Base-by-base conservation (phyloP, 2,113 vertebrate species). In the Ascaphus truei region DNA sequence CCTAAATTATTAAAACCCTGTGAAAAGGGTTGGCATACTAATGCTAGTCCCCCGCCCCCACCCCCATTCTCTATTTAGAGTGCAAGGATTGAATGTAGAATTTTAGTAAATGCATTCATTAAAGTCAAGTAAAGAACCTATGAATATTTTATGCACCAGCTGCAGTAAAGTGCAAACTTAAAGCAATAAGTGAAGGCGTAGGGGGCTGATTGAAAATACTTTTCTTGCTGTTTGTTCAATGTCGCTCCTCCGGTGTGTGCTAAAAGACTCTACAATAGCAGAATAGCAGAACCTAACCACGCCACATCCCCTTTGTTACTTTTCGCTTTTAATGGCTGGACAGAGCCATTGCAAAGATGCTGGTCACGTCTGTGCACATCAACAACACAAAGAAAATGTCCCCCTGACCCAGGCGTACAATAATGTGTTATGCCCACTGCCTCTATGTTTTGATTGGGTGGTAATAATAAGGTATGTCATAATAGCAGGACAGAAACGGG, bases 1-100 rank as follows among this genome's bases (percentile, higher is more conserved):
- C 23, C 31, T 71, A 61, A 71, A 71, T 71, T 71, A 71, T 71
- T 71, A 71, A 71, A 71, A 33, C 39, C 67, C 52, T 60, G 67
- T 61, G 47, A 71, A 71, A 71, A 71, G 67, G 45, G 41, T 71
- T 71, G 67, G 67, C 67, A 71, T 71, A 71, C 56, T 71, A 71
- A 71, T 61, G 67, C 56, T 71, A 52, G 23, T 27, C 53, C 50
- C 39, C 39, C 18, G 23, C 26, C 13, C 13, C 7, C 20, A 18
- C 43, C 39, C 26, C 29, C 41, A 50, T 22, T n/a, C 45, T 52
- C 31, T 61, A 61, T 61, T 59, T 71, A 18, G 57, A 71, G 57
- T 20, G 47, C 18, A 71, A 52, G 56, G 67, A 41, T 34, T 71
- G 45, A 71, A 61, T 61, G 20, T 50, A 16, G 56, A 60, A 60